Percentiles rank a stretch among this genome's conserved stretches.
phyloP scores from a whole-genome alignment of 2,797 vertebrate species.

The Scomberomorus guttatus region DNA sequence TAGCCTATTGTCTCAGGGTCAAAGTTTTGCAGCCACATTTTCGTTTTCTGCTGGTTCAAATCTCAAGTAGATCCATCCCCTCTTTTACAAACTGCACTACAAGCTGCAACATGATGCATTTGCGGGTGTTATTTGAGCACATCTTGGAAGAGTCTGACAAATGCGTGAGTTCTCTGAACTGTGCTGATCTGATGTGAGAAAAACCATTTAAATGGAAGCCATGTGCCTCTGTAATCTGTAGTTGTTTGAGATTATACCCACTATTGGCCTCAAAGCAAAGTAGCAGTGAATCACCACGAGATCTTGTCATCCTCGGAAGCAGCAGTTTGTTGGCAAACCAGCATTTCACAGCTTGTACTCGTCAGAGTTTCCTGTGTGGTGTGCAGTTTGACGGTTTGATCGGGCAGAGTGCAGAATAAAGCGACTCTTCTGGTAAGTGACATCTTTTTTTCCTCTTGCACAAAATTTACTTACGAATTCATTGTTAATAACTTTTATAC shows the following conservation, averaged over 20 bases:
- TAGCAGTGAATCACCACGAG: slow-evolving; percentile 31
- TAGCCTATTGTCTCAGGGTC: too few species aligned
- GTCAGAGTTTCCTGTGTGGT: slow-evolving; percentile 86
- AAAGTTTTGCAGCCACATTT: neutral
- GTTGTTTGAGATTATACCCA: neutral
- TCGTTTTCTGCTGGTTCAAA: neutral
- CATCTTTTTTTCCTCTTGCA: slow-evolving; percentile 30
- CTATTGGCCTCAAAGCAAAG: slow-evolving; percentile 2
- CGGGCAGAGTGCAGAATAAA: slow-evolving; percentile 58
- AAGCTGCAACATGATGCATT: slow-evolving; percentile 36
- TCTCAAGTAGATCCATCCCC: neutral
- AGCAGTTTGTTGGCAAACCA: slow-evolving; percentile 56
- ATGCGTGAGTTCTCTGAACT: slow-evolving; percentile 27
- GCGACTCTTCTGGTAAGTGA: slow-evolving; percentile 77
- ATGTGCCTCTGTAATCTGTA: neutral
- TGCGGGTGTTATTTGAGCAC: slow-evolving; percentile 32
- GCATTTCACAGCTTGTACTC: slow-evolving; percentile 66
- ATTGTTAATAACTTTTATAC: neutral
- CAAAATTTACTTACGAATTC: slow-evolving; percentile 7
- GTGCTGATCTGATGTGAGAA: slow-evolving; percentile 2
- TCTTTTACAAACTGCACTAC: slow-evolving; percentile 11
- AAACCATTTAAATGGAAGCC: neutral
- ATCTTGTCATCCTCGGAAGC: slow-evolving; percentile 70
- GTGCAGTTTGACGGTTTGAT: slow-evolving; percentile 64
- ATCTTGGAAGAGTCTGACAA: slow-evolving; percentile 6